Evolutionary conservation across 2,888 invertebrate species (phyloP).

Genomic region (Philaethria dido): DNA sequence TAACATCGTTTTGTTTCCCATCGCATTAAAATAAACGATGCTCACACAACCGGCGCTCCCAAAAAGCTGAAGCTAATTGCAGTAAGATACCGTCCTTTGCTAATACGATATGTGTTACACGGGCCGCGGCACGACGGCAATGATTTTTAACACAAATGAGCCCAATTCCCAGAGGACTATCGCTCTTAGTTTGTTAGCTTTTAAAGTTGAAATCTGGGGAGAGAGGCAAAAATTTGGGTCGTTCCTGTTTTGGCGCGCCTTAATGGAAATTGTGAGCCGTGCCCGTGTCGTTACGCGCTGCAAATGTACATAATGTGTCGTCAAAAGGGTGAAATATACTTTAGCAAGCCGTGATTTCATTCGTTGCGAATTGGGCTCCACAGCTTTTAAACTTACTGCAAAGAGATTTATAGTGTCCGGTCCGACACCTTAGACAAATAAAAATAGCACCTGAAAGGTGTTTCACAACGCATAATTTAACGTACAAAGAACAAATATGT

Average conservation of each 20-base stretch:
- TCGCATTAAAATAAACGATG: slow-evolving; percentile 45
- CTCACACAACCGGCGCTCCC: slow-evolving; percentile 63
- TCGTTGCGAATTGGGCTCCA: slow-evolving; percentile 65
- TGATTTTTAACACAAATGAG: slow-evolving; percentile 57
- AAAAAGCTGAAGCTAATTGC: slow-evolving; percentile 80
- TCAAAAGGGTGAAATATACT: slow-evolving; percentile 83
- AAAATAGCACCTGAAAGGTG: slow-evolving; percentile 12
- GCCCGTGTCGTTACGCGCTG: slow-evolving; percentile 81
- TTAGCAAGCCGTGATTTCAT: slow-evolving; percentile 79
- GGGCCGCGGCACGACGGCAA: slow-evolving; percentile 62
- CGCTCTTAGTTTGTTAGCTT: slow-evolving; percentile 45
- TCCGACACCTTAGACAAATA: slow-evolving; percentile 43
- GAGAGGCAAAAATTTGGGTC: slow-evolving; percentile 58
- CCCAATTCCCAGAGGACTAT: slow-evolving; percentile 43
- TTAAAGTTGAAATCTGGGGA: slow-evolving; percentile 59
- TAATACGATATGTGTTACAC: slow-evolving; percentile 82
- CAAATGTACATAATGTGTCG: slow-evolving; percentile 83
- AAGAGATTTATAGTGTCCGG: slow-evolving; percentile 66
- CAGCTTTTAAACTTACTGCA: slow-evolving; percentile 73
- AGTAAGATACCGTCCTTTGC: slow-evolving; percentile 81
- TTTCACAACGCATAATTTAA: background rate
- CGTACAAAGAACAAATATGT: background rate
- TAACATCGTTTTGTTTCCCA: slow-evolving; percentile 43
- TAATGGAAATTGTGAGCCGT: slow-evolving; percentile 83
- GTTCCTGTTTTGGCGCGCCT: slow-evolving; percentile 62